Percentiles rank a stretch among this genome's conserved stretches.
Conservation (phyloP, 2,797 vertebrate genomes). For the Muscicapa striata region DNA sequence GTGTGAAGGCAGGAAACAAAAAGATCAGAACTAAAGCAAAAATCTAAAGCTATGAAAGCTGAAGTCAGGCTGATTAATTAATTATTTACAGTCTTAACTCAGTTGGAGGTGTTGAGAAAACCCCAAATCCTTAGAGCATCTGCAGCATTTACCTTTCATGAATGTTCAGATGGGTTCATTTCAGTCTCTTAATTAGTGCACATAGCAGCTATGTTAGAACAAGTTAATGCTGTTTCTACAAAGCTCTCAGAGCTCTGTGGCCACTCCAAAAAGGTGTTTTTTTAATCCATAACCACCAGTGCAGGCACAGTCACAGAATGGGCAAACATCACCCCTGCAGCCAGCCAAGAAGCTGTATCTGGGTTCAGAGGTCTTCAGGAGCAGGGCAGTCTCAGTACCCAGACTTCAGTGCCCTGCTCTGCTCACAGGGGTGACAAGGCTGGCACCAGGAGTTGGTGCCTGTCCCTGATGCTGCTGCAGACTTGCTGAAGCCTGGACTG, state of each 20-base stretch:
- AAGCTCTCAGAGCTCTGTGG: neutral
- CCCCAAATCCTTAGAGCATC: neutral
- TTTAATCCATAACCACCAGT: neutral
- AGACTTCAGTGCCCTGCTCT: neutral
- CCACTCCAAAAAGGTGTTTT: neutral
- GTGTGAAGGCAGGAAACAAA: neutral
- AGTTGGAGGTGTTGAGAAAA: neutral
- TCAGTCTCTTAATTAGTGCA: slow-evolving; percentile 12
- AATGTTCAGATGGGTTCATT: neutral
- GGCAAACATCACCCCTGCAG: neutral
- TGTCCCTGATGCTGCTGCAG: neutral
- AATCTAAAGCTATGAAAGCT: neutral
- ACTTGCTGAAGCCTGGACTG: neutral
- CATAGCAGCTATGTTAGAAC: neutral
- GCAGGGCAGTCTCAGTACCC: neutral
- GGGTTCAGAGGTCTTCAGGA: neutral
- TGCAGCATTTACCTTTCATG: neutral
- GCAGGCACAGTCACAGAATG: neutral
- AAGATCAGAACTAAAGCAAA: neutral
- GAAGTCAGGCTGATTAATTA: slow-evolving; percentile 17
- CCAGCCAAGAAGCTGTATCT: neutral
- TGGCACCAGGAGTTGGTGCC: neutral
- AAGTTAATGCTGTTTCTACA: neutral
- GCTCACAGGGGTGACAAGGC: rapidly evolving
- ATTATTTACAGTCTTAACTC: slow-evolving; percentile 13